Evolutionary conservation across 2,888 invertebrate species (phyloP), one percentile per base, ranked within the genome.

Genomic region (Noctua fimbriata): DNA sequence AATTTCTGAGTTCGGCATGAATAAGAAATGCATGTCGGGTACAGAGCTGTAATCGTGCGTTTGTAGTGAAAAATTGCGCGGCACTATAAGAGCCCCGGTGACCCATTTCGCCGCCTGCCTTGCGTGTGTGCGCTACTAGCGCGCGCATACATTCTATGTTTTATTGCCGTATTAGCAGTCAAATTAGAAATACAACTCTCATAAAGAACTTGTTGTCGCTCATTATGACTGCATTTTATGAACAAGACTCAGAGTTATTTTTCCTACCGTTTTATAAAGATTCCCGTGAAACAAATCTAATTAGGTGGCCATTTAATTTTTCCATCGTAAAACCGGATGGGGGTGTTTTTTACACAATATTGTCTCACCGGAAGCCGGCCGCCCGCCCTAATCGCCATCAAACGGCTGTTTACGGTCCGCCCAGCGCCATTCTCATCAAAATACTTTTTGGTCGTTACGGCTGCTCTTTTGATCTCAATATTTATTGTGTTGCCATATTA

Each of bases 221-320:
- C 74, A 65, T 83, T 75, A 73, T 63, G 32, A 60, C 75, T 75
- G 41, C 55, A 60, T 69, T 85, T 73, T 82, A 78, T 67, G 82
- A 55, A 75, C 72, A 55, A 58, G 52, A 66, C 47, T 73, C 44
- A 4, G 28, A 55, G 28, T 36, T 55, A 52, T 70, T 78, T 73
- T 86, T 69, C 55, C 28, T 52, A 44, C 55, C 67, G 66, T 84
- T 87, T 86, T 76, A 81, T 86, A 85, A 82, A 83, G 86, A 89
- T 88, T 86, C 82, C 78, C 78, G 83, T 81, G 81, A 82, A 87
- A 88, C 86, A 90, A 91, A 92, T 91, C 88, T 88, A 90, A 91
- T 93, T 92, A 89, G 84, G 81, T 86, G 81, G 81, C 90, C 88
- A 87, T 91, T 89, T 88, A 87, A 87, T 89, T 88, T 89, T 88